phyloP scores from a whole-genome alignment of 1,140 invertebrate species.

The Brachionus calyciflorus region DNA sequence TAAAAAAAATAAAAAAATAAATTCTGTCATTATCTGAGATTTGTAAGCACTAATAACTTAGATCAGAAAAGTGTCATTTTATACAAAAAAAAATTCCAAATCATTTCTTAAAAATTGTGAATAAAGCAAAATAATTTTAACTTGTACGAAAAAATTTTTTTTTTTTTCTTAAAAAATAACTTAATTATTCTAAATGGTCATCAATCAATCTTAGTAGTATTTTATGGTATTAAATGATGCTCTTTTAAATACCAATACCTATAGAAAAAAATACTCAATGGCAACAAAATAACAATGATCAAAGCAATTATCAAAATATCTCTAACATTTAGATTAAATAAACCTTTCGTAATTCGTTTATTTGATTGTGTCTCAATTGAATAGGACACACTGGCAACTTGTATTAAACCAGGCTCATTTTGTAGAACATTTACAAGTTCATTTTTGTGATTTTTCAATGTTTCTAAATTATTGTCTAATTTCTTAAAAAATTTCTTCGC shows the following conservation, averaged over 20 bases:
- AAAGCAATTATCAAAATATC: conserved; percentile 37
- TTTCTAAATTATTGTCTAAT: conserved; percentile 22
- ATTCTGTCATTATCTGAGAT: no score
- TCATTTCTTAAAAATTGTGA: no score
- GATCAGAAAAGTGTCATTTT: no score
- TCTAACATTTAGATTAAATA: conserved; percentile 25
- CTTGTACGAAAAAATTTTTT: no score
- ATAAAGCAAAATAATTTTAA: no score
- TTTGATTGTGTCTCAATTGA: conserved; percentile 4
- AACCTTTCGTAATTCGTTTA: neutral
- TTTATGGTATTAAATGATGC: conserved; percentile 13
- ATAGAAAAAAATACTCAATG: conserved; percentile 25
- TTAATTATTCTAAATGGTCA: no score
- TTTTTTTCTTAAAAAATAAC: no score
- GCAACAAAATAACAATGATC: conserved; percentile 25
- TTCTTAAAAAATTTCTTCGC: conserved; percentile 32
- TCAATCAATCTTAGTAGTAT: no score
- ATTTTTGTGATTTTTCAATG: conserved; percentile 23
- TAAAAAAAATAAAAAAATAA: no score
- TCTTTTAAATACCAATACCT: conserved; percentile 37
- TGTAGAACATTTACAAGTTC: neutral
- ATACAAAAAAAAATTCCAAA: no score
- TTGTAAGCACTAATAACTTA: no score
- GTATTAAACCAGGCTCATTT: neutral
- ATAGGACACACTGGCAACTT: neutral